These are phyloP conservation scores for Pseudomyrmex cubaensis DNA, from an alignment of 1,140 invertebrate genomes.

Conservation along the genomic window DNA sequence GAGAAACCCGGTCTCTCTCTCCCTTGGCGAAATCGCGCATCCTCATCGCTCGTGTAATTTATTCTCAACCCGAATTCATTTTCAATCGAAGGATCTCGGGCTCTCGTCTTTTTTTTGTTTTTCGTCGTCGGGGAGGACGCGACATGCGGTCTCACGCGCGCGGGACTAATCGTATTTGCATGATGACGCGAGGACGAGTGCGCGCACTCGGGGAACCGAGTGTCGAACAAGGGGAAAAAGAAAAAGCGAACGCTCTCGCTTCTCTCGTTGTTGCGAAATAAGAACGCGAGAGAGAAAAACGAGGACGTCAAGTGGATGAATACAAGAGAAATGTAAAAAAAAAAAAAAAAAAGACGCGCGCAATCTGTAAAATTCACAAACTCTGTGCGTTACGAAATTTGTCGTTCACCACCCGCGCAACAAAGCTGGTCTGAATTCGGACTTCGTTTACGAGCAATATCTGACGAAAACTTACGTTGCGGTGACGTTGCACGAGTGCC, in stretches of 20 bases:
- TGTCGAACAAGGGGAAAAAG: not conserved
- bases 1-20: not conserved
- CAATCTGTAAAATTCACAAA: not conserved
- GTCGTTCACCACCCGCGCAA: not conserved
- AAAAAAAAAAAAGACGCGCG: not conserved
- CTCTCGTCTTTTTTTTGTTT: no score
- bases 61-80: not conserved
- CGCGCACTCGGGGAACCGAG: not conserved
- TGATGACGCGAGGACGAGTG: slow-evolving; percentile 16
- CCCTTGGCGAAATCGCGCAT: not conserved
- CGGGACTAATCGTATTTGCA: slow-evolving; percentile 44
- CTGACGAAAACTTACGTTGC: slow-evolving; percentile 11
- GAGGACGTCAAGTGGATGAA: slow-evolving; percentile 17
- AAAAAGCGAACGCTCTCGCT: not conserved
- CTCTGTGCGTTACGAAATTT: not conserved
- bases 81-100: not conserved
- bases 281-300: not conserved
- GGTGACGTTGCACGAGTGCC: not conserved
- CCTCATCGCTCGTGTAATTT: not conserved
- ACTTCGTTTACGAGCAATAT: not conserved
- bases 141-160: not conserved
- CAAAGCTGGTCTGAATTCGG: not conserved
- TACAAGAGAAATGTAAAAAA: not conserved
- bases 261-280: not conserved
- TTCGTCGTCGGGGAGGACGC: not conserved